These are phyloP conservation scores for Tipula vernalis DNA, from an alignment of 2,888 invertebrate species.

Conservation along the genomic window DNA sequence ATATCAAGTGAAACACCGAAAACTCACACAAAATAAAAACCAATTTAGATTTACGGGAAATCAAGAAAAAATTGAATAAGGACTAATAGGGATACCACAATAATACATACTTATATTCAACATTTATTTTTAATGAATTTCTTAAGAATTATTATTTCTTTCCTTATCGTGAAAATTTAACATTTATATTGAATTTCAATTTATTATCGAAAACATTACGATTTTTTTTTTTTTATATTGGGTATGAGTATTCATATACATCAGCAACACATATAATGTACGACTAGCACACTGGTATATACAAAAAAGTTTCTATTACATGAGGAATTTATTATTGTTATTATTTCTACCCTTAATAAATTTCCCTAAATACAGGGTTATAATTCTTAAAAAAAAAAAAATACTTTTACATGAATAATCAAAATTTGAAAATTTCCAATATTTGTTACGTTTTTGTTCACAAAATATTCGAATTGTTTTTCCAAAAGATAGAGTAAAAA, in stretches of 20 bases:
- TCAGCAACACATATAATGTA: neutral
- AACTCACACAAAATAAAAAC: neutral
- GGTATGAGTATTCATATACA: neutral
- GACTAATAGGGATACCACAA: neutral
- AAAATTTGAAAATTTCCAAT: neutral
- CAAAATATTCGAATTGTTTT: neutral
- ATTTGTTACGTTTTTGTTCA: neutral
- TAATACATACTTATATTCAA: neutral
- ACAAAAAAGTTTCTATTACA: neutral
- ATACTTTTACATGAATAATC: neutral
- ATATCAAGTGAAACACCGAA: neutral
- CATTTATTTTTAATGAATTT: neutral
- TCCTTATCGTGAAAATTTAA: neutral
- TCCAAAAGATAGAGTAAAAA: neutral
- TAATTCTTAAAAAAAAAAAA: neutral
- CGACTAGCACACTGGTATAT: neutral
- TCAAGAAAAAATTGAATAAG: neutral
- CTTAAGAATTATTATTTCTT: neutral
- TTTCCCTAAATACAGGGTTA: neutral
- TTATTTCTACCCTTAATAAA: neutral
- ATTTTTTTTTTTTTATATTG: neutral
- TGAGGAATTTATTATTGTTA: neutral
- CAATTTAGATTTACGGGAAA: neutral
- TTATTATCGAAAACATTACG: neutral
- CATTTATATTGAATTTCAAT: constrained; percentile 4